Conservation (phyloP, 2,113 vertebrate species). For the Canis aureus region DNA sequence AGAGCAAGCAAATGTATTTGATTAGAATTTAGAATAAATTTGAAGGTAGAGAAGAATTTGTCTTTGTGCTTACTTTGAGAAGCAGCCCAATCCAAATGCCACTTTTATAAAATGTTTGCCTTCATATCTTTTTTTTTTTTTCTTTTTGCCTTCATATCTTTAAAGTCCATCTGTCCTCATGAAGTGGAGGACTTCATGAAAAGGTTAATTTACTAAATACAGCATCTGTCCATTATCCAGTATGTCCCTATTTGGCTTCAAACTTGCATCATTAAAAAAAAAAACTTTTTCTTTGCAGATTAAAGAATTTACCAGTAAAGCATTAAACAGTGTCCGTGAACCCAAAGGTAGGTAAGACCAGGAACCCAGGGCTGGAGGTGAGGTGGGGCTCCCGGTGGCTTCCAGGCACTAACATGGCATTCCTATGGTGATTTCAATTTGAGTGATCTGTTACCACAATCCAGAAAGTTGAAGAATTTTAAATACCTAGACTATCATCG, state of each 20-base stretch:
- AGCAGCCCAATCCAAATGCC: background rate
- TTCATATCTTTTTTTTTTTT: background rate
- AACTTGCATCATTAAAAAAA: background rate
- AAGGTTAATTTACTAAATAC: background rate
- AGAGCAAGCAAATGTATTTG: background rate
- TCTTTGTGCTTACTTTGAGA: background rate
- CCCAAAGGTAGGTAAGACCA: constrained; percentile 86
- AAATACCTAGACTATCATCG: background rate
- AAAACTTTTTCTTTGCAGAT: constrained; percentile 88
- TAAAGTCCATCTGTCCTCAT: background rate
- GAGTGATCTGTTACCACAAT: background rate
- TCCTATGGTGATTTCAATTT: background rate
- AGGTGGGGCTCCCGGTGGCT: background rate
- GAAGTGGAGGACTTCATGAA: background rate
- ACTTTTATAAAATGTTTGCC: background rate
- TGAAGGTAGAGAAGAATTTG: background rate
- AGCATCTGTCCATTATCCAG: background rate
- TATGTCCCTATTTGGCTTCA: background rate
- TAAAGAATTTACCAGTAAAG: constrained; percentile 87
- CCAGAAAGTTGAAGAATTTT: background rate
- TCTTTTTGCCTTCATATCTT: background rate
- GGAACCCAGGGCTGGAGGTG: background rate
- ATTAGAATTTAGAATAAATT: constrained; percentile 16
- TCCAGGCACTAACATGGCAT: background rate
- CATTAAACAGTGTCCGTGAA: constrained; percentile 81